These are phyloP conservation scores for Chymomyza costata DNA, from an alignment of 1,140 invertebrate genomes.

Conservation along the genomic window DNA sequence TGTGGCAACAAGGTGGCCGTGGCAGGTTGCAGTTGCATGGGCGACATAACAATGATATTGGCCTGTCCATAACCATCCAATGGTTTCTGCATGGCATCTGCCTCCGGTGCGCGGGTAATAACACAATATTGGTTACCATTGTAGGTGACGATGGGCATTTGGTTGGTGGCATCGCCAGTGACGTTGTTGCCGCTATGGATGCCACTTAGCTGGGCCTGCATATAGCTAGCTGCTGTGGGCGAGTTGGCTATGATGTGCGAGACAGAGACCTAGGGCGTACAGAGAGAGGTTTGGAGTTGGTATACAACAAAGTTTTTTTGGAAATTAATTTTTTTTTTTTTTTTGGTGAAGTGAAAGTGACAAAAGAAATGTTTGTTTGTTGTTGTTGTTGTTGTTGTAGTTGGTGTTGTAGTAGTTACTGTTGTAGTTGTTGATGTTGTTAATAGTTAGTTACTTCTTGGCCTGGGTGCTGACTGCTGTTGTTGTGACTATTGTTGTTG, in stretches of 20 bases:
- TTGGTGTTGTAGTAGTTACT: conserved; percentile 36
- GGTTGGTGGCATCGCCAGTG: conserved; percentile 55
- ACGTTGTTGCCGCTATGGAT: conserved; percentile 76
- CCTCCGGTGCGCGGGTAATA: conserved; percentile 57
- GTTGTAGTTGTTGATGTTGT: conserved; percentile 41
- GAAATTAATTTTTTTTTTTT: too few relatives aligned
- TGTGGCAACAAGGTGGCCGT: conserved; percentile 31
- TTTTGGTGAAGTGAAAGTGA: conserved; percentile 33
- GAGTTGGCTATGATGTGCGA: conserved; percentile 73
- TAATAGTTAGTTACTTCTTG: conserved; percentile 71
- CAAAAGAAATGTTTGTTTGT: conserved; percentile 20
- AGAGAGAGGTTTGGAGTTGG: conserved; percentile 23
- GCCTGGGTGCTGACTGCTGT: conserved; percentile 37
- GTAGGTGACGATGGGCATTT: conserved; percentile 70
- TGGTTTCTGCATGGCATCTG: conserved; percentile 56
- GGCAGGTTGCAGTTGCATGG: conserved; percentile 32
- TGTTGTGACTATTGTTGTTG: conserved; percentile 39
- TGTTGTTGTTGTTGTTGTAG: conserved; percentile 29
- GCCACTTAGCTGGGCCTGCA: conserved; percentile 64
- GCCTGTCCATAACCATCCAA: conserved; percentile 52
- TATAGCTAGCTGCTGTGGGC: conserved; percentile 69
- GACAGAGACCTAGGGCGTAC: conserved; percentile 56
- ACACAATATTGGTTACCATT: conserved; percentile 73
- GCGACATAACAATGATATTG: conserved; percentile 71
- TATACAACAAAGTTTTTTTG: too few relatives aligned